Percentiles rank a stretch among this genome's conserved stretches.
phyloP scores from a whole-genome alignment of 2,888 invertebrate genomes.

The Ennomos quercinarius region DNA sequence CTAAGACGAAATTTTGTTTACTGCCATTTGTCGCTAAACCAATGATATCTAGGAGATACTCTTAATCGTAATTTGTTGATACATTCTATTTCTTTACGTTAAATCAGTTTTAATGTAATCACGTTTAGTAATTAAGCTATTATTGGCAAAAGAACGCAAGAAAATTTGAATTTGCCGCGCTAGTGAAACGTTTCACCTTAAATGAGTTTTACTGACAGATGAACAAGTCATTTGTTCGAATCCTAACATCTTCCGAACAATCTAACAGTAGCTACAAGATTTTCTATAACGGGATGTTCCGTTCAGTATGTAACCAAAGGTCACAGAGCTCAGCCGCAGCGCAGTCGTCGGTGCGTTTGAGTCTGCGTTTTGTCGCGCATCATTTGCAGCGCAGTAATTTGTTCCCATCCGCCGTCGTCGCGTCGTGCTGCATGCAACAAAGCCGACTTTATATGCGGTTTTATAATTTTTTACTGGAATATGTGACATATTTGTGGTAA shows the following conservation, averaged over 20 bases:
- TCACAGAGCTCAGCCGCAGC: constrained; percentile 37
- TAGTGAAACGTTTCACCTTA: too few species aligned
- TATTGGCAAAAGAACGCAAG: too few species aligned
- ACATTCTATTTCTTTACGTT: too few species aligned
- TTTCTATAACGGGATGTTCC: constrained; percentile 22
- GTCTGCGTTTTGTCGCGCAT: constrained; percentile 55
- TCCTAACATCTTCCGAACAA: not conserved
- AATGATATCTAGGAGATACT: too few species aligned
- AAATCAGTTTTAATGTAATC: too few species aligned
- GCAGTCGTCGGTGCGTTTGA: constrained; percentile 53
- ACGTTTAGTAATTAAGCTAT: too few species aligned
- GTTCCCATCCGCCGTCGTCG: constrained; percentile 54
- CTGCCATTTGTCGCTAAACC: too few species aligned
- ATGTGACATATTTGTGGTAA: constrained; percentile 76
- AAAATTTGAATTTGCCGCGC: too few species aligned
- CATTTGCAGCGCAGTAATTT: constrained; percentile 66
- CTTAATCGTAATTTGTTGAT: too few species aligned
- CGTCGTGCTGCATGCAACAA: constrained; percentile 38
- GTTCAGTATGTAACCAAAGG: constrained; percentile 21
- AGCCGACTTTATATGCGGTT: constrained; percentile 32
- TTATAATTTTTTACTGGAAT: constrained; percentile 37
- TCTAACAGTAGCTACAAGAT: not conserved
- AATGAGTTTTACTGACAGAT: too few species aligned
- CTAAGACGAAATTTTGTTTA: too few species aligned
- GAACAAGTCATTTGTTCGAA: too few species aligned